phyloP scores from a whole-genome alignment of 1,140 invertebrate genomes.

The Aradophagus sp. region DNA sequence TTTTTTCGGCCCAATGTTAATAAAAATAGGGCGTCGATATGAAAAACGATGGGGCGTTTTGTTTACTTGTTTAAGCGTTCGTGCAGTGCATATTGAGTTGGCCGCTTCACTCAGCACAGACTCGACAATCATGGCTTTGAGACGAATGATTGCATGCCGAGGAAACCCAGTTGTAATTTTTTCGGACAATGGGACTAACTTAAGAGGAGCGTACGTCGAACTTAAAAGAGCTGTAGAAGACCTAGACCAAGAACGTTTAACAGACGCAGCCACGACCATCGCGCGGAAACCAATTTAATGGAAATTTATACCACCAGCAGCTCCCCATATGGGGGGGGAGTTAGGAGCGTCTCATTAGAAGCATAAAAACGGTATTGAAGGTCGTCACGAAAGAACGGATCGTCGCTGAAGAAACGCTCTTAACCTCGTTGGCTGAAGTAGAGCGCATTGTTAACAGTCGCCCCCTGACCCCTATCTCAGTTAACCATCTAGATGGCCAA shows the following conservation, averaged over 20 bases:
- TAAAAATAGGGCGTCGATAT: slow-evolving; percentile 17
- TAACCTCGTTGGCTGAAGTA: no score
- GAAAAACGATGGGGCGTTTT: slow-evolving; percentile 45
- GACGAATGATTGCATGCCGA: slow-evolving; percentile 54
- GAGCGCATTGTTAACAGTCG: no score
- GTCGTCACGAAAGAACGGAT: neutral
- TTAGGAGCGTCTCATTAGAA: slow-evolving; percentile 1
- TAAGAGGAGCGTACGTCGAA: neutral
- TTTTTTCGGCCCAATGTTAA: slow-evolving; percentile 6
- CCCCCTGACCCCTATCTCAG: no score
- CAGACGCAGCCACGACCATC: neutral
- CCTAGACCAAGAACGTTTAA: neutral
- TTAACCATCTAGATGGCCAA: no score
- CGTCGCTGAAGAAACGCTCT: neutral
- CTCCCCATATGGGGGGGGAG: slow-evolving; percentile 11
- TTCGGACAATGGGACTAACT: slow-evolving; percentile 49
- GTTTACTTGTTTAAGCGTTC: slow-evolving; percentile 55
- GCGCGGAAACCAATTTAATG: neutral
- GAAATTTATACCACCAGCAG: slow-evolving; percentile 5
- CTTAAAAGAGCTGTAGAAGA: neutral
- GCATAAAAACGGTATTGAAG: neutral
- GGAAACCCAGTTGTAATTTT: slow-evolving; percentile 32
- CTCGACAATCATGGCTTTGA: slow-evolving; percentile 55
- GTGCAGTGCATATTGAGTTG: slow-evolving; percentile 60
- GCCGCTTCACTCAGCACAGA: slow-evolving; percentile 44